Base-by-base conservation (phyloP, 2,113 vertebrate genomes). In the Plotosus lineatus region DNA sequence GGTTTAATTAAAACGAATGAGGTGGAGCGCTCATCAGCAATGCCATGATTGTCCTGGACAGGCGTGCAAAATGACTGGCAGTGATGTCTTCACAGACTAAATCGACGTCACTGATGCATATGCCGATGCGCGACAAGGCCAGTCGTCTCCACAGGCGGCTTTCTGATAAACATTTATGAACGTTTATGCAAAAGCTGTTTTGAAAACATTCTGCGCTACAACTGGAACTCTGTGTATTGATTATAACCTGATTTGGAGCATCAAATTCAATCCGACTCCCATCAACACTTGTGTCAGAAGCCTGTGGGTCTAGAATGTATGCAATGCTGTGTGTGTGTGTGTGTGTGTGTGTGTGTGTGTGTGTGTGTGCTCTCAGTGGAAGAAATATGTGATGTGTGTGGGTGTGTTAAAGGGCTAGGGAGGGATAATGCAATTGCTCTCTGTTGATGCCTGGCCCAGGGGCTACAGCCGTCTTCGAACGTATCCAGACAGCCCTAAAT, bases 341-440 rank as follows among this genome's bases (percentile, higher is more conserved):
- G 88, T 88, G 87, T 55, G 85, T 77, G 82, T 83, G 80, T 82
- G 86, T 65, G 17, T 63, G 8, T 23, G 8, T 38, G 40, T 26
- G 38, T 89, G 88, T 88, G 86, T 56, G 86, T 77, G 82, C 15
- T 17, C 58, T 63, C 60, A 63, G 31, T 63, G 61, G 10, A 4
- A 10, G n/a, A 65, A 65, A 40, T 65, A 19, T 40, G 15, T 31
- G 36, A 14, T 36, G 63, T 66, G 21, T 55, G 53, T n/a, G 53
- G 23, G n/a, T n/a, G 82, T 82, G 81, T 82, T 87, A 66, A 40
- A 53, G 86, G 79, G 83, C 81, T 82, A 86, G 74, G 82, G 65
- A 65, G 84, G 85, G 89, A 86, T 91, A 92, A 93, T 91, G 90
- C 88, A 91, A 91, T 93, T 92, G 90, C 89, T 88, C 90, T 89